Evolutionary conservation across 2,113 vertebrate genomes (phyloP).

Genomic region (Apodemus speciosus): DNA sequence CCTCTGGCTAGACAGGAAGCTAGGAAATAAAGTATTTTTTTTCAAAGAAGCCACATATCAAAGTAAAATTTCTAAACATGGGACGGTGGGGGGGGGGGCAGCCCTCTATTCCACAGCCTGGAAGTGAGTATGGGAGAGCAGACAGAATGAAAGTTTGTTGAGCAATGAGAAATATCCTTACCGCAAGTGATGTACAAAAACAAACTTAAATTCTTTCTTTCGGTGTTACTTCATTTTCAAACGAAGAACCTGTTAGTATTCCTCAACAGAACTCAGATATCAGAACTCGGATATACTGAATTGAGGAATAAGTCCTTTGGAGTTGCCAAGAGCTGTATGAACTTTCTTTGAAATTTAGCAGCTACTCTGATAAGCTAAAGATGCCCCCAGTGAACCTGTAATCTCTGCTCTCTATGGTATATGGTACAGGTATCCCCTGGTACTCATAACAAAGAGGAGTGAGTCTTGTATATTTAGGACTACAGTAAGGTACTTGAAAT

Average conservation of each 20-base stretch:
- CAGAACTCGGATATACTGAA: neutral
- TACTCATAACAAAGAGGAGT: neutral
- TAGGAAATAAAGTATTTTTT: constrained; percentile 7
- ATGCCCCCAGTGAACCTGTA: neutral
- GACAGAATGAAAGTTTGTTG: neutral
- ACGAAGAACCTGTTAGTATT: constrained; percentile 8
- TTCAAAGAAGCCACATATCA: constrained; percentile 12
- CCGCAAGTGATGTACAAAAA: constrained; percentile 12
- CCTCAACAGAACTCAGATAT: constrained; percentile 30
- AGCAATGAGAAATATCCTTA: neutral
- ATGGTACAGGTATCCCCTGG: no score
- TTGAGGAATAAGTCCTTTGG: constrained; percentile 48
- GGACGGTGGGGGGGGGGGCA: neutral
- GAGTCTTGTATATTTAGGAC: neutral
- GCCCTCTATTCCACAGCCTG: neutral
- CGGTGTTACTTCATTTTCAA: neutral
- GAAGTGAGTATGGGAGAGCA: neutral
- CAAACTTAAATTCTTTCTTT: constrained; percentile 34
- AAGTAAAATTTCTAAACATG: constrained; percentile 24
- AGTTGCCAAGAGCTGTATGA: constrained; percentile 3
- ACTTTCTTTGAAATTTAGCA: constrained; percentile 6
- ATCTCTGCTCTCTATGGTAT: neutral
- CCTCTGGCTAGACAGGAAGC: constrained; percentile 9
- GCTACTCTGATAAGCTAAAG: neutral
- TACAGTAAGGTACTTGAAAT: constrained; percentile 3